Base-by-base conservation (phyloP, 2,888 invertebrate genomes). In the Andrena bucephala region DNA sequence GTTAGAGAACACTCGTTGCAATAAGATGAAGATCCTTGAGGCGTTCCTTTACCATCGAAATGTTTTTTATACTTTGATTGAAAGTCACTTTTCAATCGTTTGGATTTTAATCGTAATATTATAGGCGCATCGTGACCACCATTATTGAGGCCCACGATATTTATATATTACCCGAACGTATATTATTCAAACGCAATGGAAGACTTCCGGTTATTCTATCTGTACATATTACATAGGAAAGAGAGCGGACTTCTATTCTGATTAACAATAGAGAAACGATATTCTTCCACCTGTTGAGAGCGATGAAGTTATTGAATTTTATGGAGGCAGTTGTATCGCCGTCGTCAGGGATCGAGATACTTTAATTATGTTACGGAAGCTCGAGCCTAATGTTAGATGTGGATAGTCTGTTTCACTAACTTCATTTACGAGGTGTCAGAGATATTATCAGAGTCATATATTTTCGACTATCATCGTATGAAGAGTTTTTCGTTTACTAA, bases 71-170 rank as follows among this genome's bases (percentile, higher is more conserved):
- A 29, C 27, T 69, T 33, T 16, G 69, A 62, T 20, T 7, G 54
- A 54, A 27, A 13, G 16, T 13, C 20, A 31, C 10, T 20, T 29
- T 36, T 24, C 6, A 31, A 20, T 48, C n/a, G 0, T 24, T 31
- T 29, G 16, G 10, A 57, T 70, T 59, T 36, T 27, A 29, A 54
- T 76, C 2, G n/a, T 36, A 6, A 2, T 42, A 54, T 57, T n/a
- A 16, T 36, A 16, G 62, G 50, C 72, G 73, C 78, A 63, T 62
- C 5, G 20, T 16, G 50, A 57, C 80, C 81, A 74, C 65, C 81
- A 73, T 50, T 80, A 80, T 74, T 66, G 80, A 73, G n/a, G 74
- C 74, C 66, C 31, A 20, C 5, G 20, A 70, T 74, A 69, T 80
- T 81, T 69, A 69, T 48, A 60, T 33, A 36, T 48, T 31, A 59